Conservation (phyloP, 2,888 invertebrate species). For the Apantesis nais region DNA sequence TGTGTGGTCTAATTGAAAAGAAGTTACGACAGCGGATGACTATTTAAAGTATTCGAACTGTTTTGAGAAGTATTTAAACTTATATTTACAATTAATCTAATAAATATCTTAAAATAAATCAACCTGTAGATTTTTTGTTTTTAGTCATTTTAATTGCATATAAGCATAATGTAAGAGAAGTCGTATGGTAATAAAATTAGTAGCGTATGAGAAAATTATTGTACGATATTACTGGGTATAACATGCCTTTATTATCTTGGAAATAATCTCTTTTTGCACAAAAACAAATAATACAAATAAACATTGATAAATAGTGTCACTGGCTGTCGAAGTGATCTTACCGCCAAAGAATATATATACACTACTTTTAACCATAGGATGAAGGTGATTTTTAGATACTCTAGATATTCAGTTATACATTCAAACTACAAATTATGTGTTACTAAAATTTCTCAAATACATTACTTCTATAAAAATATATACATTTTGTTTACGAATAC, state of each 20-base stretch:
- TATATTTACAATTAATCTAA: background rate
- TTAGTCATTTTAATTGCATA: background rate
- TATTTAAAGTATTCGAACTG: too few relatives aligned
- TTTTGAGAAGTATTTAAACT: too few relatives aligned
- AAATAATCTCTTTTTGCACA: background rate
- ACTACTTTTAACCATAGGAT: background rate
- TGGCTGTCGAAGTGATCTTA: too few relatives aligned
- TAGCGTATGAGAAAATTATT: background rate
- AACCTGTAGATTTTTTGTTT: background rate
- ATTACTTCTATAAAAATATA: too few relatives aligned
- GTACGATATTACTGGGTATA: background rate
- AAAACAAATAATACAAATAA: background rate
- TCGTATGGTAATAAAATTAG: background rate
- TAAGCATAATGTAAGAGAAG: background rate
- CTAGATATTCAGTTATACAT: background rate
- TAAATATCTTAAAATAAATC: background rate
- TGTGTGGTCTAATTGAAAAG: slow-evolving; percentile 43
- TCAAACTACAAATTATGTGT: too few relatives aligned
- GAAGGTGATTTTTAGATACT: background rate
- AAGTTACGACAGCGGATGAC: slow-evolving; percentile 26
- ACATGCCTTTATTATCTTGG: too few relatives aligned
- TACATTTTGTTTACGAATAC: too few relatives aligned
- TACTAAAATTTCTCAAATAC: too few relatives aligned
- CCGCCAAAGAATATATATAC: background rate
- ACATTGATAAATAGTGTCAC: too few relatives aligned